Conservation (phyloP, 1,140 invertebrate genomes). For the Pristionchus pacificus region DNA sequence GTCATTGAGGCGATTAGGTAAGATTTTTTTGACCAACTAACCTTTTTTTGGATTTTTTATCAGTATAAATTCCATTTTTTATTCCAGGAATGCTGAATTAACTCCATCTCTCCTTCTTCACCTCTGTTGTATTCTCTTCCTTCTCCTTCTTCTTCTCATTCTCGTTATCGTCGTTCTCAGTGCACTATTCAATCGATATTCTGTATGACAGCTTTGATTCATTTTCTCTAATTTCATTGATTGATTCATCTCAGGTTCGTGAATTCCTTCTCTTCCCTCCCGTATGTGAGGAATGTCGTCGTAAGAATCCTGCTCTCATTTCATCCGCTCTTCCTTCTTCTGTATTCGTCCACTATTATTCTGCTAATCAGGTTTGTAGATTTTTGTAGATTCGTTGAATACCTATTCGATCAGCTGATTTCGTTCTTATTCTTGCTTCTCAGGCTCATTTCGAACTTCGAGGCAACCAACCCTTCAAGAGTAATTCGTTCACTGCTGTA, state of each 20-base stretch:
- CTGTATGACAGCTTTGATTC: conserved; percentile 20
- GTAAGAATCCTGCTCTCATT: conserved; percentile 41
- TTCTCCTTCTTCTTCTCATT: conserved; percentile 42
- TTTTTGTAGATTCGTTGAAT: no score
- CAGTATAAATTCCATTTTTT: not conserved
- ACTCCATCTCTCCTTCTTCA: conserved; percentile 38
- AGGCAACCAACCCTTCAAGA: conserved; percentile 54
- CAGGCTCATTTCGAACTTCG: conserved; percentile 50
- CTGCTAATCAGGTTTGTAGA: conserved; percentile 46
- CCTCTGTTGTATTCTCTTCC: conserved; percentile 38
- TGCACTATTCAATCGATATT: conserved; percentile 28
- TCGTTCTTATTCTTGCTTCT: conserved; percentile 16
- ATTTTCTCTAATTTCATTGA: conserved; percentile 2
- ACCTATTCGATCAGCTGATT: no score
- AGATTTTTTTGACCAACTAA: no score
- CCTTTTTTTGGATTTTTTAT: no score
- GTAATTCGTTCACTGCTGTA: conserved; percentile 55
- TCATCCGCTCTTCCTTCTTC: conserved; percentile 23
- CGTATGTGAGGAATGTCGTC: conserved; percentile 52
- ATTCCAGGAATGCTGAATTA: conserved; percentile 42
- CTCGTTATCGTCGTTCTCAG: conserved; percentile 43
- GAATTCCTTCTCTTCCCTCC: conserved; percentile 48
- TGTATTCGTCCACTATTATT: conserved; percentile 24
- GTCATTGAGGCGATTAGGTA: conserved; percentile 23
- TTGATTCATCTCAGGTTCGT: conserved; percentile 28